These are phyloP conservation scores for Peromyscus eremicus DNA, from an alignment of 2,797 vertebrate species.

Conservation along the genomic window DNA sequence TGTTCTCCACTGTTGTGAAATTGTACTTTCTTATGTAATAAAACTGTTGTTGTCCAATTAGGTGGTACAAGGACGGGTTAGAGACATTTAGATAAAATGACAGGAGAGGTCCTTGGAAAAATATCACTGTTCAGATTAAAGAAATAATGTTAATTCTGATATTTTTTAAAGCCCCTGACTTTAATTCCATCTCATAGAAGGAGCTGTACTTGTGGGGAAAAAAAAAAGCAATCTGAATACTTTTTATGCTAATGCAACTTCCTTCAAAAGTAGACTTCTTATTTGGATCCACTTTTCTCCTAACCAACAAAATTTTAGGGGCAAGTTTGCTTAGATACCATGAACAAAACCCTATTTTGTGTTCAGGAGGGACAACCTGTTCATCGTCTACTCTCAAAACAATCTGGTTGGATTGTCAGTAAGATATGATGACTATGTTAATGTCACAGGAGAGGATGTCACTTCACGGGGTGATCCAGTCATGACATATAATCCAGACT, in stretches of 20 bases:
- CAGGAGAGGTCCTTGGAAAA: not conserved
- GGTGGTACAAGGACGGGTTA: not conserved
- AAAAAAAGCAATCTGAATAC: not conserved
- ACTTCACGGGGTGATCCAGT: not conserved
- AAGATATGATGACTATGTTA: not conserved
- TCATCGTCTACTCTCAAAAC: not conserved
- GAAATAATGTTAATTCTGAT: not conserved
- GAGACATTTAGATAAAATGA: not conserved
- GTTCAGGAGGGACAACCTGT: not conserved
- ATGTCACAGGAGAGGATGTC: not conserved
- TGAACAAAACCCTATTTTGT: not conserved
- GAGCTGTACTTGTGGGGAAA: not conserved
- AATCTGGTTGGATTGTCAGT: not conserved
- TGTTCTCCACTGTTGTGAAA: not conserved
- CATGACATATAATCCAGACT: not conserved
- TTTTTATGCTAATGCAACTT: not conserved
- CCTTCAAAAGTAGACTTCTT: not conserved
- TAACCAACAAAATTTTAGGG: not conserved
- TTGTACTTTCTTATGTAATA: not conserved
- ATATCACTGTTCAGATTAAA: not conserved
- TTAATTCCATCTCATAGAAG: not conserved
- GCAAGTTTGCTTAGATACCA: too few relatives aligned
- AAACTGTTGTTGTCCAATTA: not conserved
- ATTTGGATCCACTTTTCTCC: not conserved
- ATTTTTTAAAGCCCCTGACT: too few relatives aligned